Conservation (phyloP, 2,888 invertebrate genomes). For the Andrena marginata region DNA sequence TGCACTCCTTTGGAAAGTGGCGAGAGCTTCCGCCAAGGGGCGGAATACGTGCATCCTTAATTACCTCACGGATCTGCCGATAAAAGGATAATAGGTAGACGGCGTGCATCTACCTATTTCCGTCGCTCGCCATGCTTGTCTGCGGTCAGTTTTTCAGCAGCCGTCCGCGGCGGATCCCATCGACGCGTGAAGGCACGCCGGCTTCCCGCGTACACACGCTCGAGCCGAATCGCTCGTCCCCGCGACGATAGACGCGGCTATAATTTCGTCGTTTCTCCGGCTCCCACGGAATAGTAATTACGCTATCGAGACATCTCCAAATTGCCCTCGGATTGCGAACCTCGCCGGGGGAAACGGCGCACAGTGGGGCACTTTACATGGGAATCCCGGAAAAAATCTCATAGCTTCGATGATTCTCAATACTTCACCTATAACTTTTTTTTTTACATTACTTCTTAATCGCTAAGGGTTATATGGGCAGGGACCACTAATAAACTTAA, state of each 20-base stretch:
- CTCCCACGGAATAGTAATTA: constrained; percentile 57
- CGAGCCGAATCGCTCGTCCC: constrained; percentile 30
- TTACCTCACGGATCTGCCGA: constrained; percentile 61
- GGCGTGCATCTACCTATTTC: constrained; percentile 55
- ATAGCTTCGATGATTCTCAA: too few relatives aligned
- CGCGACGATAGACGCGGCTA: constrained; percentile 24
- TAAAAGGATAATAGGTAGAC: constrained; percentile 67
- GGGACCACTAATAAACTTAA: too few relatives aligned
- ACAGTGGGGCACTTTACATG: too few relatives aligned
- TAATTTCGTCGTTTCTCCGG: constrained; percentile 54
- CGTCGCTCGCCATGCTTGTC: constrained; percentile 40
- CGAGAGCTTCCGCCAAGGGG: constrained; percentile 59
- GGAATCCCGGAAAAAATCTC: too few relatives aligned
- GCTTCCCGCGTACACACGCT: constrained; percentile 1
- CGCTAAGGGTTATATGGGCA: too few relatives aligned
- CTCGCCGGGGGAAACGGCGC: neutral
- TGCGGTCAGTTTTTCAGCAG: constrained; percentile 45
- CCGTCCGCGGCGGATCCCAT: constrained; percentile 41
- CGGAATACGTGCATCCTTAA: constrained; percentile 70
- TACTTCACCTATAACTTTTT: too few relatives aligned
- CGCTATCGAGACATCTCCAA: constrained; percentile 55
- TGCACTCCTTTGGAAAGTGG: constrained; percentile 63
- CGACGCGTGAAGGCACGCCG: constrained; percentile 53
- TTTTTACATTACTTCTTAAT: too few relatives aligned
- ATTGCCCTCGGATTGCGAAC: constrained; percentile 46